Evolutionary conservation across 2,113 vertebrate species (phyloP).

Genomic region (Cynopterus brachyotis): DNA sequence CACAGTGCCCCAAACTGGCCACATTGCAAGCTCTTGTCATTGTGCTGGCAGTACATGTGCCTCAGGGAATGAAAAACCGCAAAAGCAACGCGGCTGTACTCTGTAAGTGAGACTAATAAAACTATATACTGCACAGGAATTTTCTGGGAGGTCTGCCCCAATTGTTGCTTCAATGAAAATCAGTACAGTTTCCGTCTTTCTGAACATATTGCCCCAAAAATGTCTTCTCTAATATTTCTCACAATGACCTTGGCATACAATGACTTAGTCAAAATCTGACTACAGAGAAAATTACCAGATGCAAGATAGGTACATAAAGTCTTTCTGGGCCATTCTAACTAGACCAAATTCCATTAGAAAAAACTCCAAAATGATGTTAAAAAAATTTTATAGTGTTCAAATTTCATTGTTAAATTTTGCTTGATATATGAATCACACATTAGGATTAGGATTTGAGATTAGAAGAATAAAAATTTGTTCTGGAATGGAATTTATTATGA

Average conservation of each 20-base stretch:
- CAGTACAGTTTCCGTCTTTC: conserved; percentile 1
- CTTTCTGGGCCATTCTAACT: neutral
- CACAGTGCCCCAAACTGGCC: neutral
- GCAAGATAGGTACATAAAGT: neutral
- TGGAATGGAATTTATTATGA: neutral
- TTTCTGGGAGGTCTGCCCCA: neutral
- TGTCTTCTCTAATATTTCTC: neutral
- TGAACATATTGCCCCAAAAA: neutral
- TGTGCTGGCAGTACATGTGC: neutral
- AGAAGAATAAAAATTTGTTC: neutral
- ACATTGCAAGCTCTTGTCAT: neutral
- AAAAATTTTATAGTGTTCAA: neutral
- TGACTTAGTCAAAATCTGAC: neutral
- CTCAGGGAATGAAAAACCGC: neutral
- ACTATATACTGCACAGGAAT: neutral
- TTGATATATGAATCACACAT: neutral
- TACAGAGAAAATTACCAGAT: neutral
- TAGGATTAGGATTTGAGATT: neutral
- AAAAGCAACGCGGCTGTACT: neutral
- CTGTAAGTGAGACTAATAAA: neutral
- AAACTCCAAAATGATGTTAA: neutral
- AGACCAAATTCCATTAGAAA: neutral
- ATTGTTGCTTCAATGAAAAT: neutral
- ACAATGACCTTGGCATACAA: conserved; percentile 14
- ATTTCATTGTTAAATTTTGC: neutral